Evolutionary conservation across 2,797 vertebrate species (phyloP).

Genomic region (Synaphobranchus kaupii): DNA sequence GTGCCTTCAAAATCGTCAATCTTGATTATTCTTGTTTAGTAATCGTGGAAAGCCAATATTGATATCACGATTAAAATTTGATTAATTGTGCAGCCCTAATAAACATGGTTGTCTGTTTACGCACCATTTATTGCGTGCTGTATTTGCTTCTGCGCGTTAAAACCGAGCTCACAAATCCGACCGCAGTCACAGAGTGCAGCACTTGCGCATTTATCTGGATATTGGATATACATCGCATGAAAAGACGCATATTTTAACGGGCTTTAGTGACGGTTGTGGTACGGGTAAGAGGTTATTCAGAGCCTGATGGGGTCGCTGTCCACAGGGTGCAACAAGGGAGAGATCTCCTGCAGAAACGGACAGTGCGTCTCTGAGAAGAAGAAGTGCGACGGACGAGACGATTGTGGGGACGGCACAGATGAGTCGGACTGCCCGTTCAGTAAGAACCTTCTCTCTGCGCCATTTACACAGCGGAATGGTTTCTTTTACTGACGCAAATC

Average conservation of each 20-base stretch:
- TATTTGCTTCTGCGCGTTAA: no score
- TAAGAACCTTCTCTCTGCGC: slow-evolving; percentile 46
- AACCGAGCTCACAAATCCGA: no score
- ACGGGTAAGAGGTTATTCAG: background rate
- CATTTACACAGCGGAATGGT: no score
- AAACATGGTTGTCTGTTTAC: no score
- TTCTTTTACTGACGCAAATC: no score
- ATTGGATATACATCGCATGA: background rate
- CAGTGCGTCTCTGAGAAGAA: slow-evolving; percentile 74
- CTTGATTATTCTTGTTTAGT: no score
- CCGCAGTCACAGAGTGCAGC: background rate
- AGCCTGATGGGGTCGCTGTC: background rate
- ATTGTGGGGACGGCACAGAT: slow-evolving; percentile 85
- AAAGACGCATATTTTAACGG: no score
- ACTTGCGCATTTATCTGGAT: background rate
- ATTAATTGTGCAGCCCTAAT: no score
- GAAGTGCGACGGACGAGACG: slow-evolving; percentile 71
- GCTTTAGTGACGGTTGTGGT: background rate
- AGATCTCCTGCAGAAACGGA: slow-evolving; percentile 70
- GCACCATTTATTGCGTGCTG: no score
- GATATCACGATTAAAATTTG: no score
- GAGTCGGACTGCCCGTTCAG: slow-evolving; percentile 74
- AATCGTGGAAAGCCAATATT: no score
- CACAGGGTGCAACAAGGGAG: slow-evolving; percentile 71
- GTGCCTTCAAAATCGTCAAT: no score